These are phyloP conservation scores for Pogonomyrmex californicus DNA, from an alignment of 1,140 invertebrate species.

Conservation along the genomic window DNA sequence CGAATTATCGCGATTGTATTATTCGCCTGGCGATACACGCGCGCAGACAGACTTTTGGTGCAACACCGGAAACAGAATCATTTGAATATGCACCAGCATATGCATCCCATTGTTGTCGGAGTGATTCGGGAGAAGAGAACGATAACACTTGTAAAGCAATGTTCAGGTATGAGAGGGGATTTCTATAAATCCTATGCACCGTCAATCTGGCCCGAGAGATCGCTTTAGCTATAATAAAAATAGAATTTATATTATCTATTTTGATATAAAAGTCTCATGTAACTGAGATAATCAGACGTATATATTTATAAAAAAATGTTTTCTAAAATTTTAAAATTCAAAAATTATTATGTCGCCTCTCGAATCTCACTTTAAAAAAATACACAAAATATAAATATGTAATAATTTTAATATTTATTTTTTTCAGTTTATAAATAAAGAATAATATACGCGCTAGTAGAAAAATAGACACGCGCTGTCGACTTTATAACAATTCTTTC, in stretches of 20 bases:
- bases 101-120: neutral
- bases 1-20: slow-evolving; percentile 70
- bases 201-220: neutral
- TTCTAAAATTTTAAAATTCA: neutral
- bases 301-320: neutral
- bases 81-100: neutral
- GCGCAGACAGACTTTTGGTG: neutral
- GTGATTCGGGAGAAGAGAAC: neutral
- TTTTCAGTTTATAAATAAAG: neutral
- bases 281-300: too few relatives aligned
- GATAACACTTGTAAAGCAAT: too few relatives aligned
- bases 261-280: neutral
- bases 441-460: neutral
- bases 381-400: neutral
- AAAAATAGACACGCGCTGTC: neutral
- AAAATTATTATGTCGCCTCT: neutral
- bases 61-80: neutral
- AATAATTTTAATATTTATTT: neutral
- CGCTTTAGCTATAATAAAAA: too few relatives aligned
- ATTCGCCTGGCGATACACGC: slow-evolving; percentile 2
- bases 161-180: too few relatives aligned
- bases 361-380: neutral
- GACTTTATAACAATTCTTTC: slow-evolving; percentile 32
- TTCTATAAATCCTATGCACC: neutral
- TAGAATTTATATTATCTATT: too few relatives aligned